Base-by-base conservation (phyloP, 2,888 invertebrate species). In the Acanthosepion esculentum region DNA sequence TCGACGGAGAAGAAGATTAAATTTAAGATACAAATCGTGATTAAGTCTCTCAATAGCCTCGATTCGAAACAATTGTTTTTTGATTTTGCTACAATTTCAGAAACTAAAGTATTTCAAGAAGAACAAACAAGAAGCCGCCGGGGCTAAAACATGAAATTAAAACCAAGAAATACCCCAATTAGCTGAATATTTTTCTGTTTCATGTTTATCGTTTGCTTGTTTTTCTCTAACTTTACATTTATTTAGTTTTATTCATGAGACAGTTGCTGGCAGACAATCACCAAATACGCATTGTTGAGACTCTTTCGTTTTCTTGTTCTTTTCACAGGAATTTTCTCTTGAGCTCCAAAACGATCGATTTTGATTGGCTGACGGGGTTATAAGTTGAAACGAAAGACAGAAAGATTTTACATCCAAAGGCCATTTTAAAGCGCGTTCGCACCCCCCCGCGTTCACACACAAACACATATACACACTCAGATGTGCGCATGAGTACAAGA, bases 121-220 rank as follows among this genome's bases (percentile, higher is more conserved):
- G 15, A 78, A 78, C 33, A 78, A 78, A n/a, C 78, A 78, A 78
- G 10, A n/a, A 10, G 2, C 15, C 78, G 15, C 18, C 33, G 15
- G n/a, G 78, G 78, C 33, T 4, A 78, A 78, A 78, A 78, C 78
- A 78, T 78, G 78, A 78, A 33, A 78, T 78, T 78, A 78, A 78
- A 78, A n/a, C 78, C 78, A 78, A 78, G 78, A 78, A 78, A n/a
- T 78, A n/a, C 78, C 78, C 78, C 78, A 78, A 78, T 78, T 78
- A 78, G 78, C 18, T 78, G 15, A 78, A 78, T 12, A n/a, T 78
- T n/a, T 41, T 41, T 41, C 33, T 78, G 78, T 78, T 78, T 78
- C n/a, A 78, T 78, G 78, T 78, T 78, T 78, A 78, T 78, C 78
- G 78, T 78, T 78, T n/a, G n/a, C 15, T 78, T n/a, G 10, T 78